Conservation (phyloP, 2,888 invertebrate species). For the Phania funesta region DNA sequence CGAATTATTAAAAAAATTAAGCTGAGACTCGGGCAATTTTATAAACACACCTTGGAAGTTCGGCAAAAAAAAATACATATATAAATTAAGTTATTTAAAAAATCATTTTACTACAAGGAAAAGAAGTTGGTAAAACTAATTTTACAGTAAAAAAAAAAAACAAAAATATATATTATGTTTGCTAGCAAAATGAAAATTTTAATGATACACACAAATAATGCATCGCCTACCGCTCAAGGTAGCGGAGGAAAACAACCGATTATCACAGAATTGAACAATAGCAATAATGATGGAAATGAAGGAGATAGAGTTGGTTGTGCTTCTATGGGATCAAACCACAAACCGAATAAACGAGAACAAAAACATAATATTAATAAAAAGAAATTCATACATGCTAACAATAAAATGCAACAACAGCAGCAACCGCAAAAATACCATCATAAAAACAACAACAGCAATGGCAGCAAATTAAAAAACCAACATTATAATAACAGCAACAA, state of each 20-base stretch:
- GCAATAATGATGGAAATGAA: background rate
- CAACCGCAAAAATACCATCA: slow-evolving; percentile 57
- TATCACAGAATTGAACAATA: slow-evolving; percentile 60
- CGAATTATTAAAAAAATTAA: slow-evolving; percentile 15
- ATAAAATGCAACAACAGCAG: slow-evolving; percentile 52
- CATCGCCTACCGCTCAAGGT: slow-evolving; percentile 17
- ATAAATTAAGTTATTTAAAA: slow-evolving; percentile 19
- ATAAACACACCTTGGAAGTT: slow-evolving; percentile 58
- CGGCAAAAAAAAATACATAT: slow-evolving; percentile 11
- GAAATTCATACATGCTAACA: slow-evolving; percentile 46
- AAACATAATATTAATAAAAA: slow-evolving; percentile 64
- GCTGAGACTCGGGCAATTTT: slow-evolving; percentile 63
- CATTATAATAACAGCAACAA: slow-evolving; percentile 58
- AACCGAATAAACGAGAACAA: slow-evolving; percentile 59
- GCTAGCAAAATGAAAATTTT: slow-evolving; percentile 74
- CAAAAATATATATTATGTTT: slow-evolving; percentile 62
- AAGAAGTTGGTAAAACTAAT: background rate
- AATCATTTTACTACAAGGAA: slow-evolving; percentile 31
- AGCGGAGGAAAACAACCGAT: slow-evolving; percentile 59
- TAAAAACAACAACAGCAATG: slow-evolving; percentile 39
- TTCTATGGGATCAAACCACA: slow-evolving; percentile 16
- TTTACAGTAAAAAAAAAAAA: background rate
- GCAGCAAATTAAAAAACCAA: slow-evolving; percentile 52
- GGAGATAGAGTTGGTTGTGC: background rate
- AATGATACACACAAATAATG: slow-evolving; percentile 68